Conservation (phyloP, 2,888 invertebrate species). For the Teleiodes luculella region DNA sequence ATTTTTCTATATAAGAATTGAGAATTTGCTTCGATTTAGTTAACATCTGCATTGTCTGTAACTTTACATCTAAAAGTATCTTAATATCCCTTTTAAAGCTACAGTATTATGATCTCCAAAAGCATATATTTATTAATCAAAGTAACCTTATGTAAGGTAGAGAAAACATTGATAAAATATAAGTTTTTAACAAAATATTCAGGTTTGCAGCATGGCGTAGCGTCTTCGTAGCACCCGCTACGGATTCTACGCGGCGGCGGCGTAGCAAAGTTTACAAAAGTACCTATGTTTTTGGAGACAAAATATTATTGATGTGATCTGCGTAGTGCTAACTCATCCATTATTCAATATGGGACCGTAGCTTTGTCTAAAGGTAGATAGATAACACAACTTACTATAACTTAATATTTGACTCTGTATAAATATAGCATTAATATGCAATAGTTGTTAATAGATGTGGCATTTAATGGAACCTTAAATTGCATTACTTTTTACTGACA, state of each 20-base stretch:
- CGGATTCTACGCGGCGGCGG: background rate
- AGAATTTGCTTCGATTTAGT: constrained; percentile 44
- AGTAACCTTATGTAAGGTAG: background rate
- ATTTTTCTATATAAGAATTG: constrained; percentile 59
- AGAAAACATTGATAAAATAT: background rate
- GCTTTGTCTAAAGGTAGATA: constrained; percentile 4
- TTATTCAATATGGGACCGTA: constrained; percentile 7
- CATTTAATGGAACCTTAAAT: no score
- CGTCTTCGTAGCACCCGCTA: background rate
- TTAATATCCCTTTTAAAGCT: background rate
- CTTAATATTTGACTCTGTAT: background rate
- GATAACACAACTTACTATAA: background rate
- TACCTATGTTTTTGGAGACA: background rate
- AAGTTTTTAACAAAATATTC: background rate
- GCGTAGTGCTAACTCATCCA: constrained; percentile 6
- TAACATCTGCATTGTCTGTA: constrained; percentile 28
- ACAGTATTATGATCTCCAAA: background rate
- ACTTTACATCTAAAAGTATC: background rate
- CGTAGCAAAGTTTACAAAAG: background rate
- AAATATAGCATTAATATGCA: no score
- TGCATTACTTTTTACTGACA: no score
- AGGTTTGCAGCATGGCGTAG: no score
- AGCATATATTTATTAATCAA: background rate
- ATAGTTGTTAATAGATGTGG: no score
- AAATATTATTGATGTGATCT: constrained; percentile 4